phyloP scores from a whole-genome alignment of 2,797 vertebrate genomes.

The Poeciliopsis gracilis region DNA sequence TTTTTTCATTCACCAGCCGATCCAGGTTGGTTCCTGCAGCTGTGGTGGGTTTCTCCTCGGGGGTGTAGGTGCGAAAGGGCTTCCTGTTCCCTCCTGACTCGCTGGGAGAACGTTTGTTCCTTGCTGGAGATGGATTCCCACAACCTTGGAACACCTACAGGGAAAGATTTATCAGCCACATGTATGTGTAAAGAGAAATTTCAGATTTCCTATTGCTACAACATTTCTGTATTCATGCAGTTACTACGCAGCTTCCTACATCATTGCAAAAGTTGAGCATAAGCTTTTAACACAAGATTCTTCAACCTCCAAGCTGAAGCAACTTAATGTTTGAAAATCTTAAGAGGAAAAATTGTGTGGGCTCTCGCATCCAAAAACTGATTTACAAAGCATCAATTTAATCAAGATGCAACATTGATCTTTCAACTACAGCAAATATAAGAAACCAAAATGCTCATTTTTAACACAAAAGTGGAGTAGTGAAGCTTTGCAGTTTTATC shows the following conservation, averaged over 20 bases:
- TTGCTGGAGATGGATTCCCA: conserved; percentile 78
- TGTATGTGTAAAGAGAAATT: neutral
- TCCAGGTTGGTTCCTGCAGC: conserved; percentile 88
- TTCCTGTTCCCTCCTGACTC: conserved; percentile 77
- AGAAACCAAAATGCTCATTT: neutral
- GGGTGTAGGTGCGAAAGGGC: conserved; percentile 80
- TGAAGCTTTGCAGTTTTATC: neutral
- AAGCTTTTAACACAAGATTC: neutral
- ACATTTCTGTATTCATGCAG: neutral
- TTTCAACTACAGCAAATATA: neutral
- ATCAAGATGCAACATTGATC: neutral
- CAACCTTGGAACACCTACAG: conserved; percentile 88
- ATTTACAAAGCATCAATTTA: neutral
- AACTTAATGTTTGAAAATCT: neutral
- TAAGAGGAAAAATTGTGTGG: neutral
- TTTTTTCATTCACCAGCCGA: conserved; percentile 79
- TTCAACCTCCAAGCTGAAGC: neutral
- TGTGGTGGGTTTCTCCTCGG: conserved; percentile 86
- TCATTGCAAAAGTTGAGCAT: neutral
- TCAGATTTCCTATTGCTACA: neutral
- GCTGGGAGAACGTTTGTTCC: conserved; percentile 78
- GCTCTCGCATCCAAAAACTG: neutral
- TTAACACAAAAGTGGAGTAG: neutral
- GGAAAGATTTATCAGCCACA: neutral
- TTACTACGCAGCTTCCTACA: neutral